phyloP scores from a whole-genome alignment of 1,140 invertebrate genomes.

The Bombus balteatus region DNA sequence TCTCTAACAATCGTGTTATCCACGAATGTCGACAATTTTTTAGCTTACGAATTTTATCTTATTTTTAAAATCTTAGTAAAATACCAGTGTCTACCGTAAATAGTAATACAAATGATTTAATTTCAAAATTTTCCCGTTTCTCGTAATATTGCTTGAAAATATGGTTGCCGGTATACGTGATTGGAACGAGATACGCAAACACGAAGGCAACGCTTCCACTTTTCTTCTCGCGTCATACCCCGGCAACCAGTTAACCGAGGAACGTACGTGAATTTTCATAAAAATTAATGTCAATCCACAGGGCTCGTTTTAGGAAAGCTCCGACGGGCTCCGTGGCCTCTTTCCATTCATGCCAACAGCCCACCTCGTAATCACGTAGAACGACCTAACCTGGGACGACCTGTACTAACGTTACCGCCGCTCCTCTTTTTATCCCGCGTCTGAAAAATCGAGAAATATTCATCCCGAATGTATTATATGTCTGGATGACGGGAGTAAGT shows the following conservation, averaged over 20 bases:
- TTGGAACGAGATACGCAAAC: no score
- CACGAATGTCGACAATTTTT: no score
- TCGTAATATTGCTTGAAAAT: not conserved
- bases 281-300: conserved; percentile 68
- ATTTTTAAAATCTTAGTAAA: no score
- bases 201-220: not conserved
- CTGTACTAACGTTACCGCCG: not conserved
- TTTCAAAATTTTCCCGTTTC: not conserved
- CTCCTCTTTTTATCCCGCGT: not conserved
- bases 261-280: conserved; percentile 60
- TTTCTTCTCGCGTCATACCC: conserved; percentile 13
- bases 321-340: not conserved
- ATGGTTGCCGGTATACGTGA: no score
- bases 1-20: no score
- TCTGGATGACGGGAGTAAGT: not conserved
- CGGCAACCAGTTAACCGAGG: conserved; percentile 6
- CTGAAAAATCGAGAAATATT: conserved; percentile 8
- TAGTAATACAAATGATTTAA: not conserved
- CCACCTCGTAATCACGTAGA: not conserved
- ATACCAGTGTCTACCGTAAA: no score
- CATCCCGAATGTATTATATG: not conserved
- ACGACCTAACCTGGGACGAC: conserved; percentile 4
- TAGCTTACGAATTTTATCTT: no score
- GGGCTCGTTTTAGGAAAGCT: conserved; percentile 21
- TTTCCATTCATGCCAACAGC: conserved; percentile 4